Base-by-base conservation (phyloP, 2,888 invertebrate genomes). In the Lasioglossum pauxillum region DNA sequence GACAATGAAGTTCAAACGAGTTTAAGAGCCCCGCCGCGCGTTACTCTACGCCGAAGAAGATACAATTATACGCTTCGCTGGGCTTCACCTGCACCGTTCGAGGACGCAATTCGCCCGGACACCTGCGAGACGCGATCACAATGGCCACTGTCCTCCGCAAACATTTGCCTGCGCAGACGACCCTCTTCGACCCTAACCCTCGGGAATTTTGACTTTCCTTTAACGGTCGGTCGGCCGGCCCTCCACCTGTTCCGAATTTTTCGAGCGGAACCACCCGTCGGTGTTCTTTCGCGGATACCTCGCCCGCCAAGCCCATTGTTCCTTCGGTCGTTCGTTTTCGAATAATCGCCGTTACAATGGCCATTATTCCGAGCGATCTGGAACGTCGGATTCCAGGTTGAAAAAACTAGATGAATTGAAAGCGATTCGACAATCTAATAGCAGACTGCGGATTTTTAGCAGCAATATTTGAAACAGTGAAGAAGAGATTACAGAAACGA, bases 51-150 rank as follows among this genome's bases (percentile, higher is more conserved):
- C 91, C 84, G 85, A 85, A 85, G 89, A 91, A 89, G 90, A 87
- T 88, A 88, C 90, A 91, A 93, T 94, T 94, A 93, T 86, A 86
- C 91, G 93, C 90, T 92, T 86, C 89, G 89, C 80, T 90, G 91
- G 89, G 57, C 87, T 92, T 90, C 91, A 92, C 92, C 93, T 91
- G 92, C 82, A 67, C 57, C 73, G 49, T 69, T 88, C 84, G 79
- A 69, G 67, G 73, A 72, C 38, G 46, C 76, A 80, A 80, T 83
- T 80, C 80, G 71, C 41, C 23, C 60, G 72, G 81, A 60, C 88
- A 88, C 80, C 83, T 79, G 90, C 82, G 73, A 23, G 10, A 53
- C 14, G 75, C 53, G 72, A 76, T 14, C 75, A 75, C 74, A 73
- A 53, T 78, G 71, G 67, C 12, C 44, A 74, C 83, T 73, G 31